Conservation (phyloP, 2,113 vertebrate genomes). For the Tor tambroides region DNA sequence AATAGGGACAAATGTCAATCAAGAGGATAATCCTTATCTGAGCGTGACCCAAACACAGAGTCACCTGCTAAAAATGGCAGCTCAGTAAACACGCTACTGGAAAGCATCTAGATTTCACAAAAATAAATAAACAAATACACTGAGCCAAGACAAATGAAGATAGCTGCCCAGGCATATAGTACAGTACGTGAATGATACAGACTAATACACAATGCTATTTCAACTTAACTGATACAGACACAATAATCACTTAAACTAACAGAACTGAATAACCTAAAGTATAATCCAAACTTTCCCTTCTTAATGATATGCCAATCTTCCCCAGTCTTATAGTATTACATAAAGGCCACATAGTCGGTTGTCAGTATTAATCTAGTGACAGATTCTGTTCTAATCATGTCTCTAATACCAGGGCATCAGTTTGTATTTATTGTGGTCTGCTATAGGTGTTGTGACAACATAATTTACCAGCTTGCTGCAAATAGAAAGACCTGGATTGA, state of each 20-base stretch:
- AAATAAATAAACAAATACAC: not conserved
- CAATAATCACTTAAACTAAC: not conserved
- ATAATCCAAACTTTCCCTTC: not conserved
- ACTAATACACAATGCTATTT: not conserved
- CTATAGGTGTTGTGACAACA: slow-evolving; percentile 48
- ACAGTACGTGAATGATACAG: not conserved
- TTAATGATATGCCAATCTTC: not conserved
- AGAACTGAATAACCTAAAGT: not conserved
- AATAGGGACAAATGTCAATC: slow-evolving; percentile 52
- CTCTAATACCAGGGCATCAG: slow-evolving; percentile 54
- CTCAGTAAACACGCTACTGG: not conserved
- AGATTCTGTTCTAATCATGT: slow-evolving; percentile 52
- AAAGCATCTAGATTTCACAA: not conserved
- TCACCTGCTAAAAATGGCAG: slow-evolving; percentile 32
- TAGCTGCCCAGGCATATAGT: not conserved
- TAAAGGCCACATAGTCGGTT: slow-evolving; percentile 40
- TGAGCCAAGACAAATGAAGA: not conserved
- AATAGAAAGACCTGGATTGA: not conserved
- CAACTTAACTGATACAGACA: not conserved
- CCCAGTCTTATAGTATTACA: not conserved
- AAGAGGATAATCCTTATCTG: slow-evolving; percentile 20
- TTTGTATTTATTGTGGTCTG: slow-evolving; percentile 51
- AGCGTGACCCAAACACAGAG: not conserved
- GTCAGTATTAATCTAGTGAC: slow-evolving; percentile 33
- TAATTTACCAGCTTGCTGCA: slow-evolving; percentile 15